Evolutionary conservation across 2,113 vertebrate species (phyloP), one percentile per base, ranked within the genome.

Genomic region (Amblyopsis rosae): DNA sequence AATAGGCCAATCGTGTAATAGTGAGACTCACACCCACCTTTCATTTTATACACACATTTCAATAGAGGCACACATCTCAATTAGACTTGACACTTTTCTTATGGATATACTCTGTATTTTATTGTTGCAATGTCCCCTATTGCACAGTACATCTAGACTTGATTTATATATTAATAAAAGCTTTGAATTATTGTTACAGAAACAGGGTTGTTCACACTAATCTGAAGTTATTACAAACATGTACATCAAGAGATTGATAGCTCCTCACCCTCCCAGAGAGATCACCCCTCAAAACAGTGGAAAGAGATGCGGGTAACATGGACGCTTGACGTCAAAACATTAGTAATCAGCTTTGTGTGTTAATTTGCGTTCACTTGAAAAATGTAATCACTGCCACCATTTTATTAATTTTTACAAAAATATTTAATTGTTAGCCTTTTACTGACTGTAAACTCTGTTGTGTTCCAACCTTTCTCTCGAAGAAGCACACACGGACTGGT

Each of bases 81-180:
- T 64, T 10, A 72, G 15, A 59, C 49, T 62, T 6, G 3, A 76
- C 19, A 12, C 57, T 59, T 12, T 61, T 57, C 67, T 78, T 32
- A 46, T 70, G 72, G 54, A 77, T 88, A 82, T 80, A 71, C 50
- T 84, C 68, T 60, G 61, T n/a, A 72, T 81, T 89, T 92, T 91
- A 90, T 90, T 89, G 68, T 83, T 82, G 59, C 81, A 81, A 85
- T 81, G 19, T 67, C 47, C 50, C 12, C 65, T 82, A 83, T 84
- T 83, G 49, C 85, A 84, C 85, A 83, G 64, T 77, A 89, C 86
- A 87, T 88, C 73, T 77, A 76, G 60, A 82, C 61, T 59, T 82
- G 53, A 66, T 84, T 84, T 62, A 83, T 75, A 84, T 83, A 80
- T 76, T 72, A 86, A 84, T 82, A 85, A 87, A 91, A 61, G 15